Evolutionary conservation across 2,113 vertebrate genomes (phyloP), one percentile per base, ranked within the genome.

Genomic region (Xerus inauris): DNA sequence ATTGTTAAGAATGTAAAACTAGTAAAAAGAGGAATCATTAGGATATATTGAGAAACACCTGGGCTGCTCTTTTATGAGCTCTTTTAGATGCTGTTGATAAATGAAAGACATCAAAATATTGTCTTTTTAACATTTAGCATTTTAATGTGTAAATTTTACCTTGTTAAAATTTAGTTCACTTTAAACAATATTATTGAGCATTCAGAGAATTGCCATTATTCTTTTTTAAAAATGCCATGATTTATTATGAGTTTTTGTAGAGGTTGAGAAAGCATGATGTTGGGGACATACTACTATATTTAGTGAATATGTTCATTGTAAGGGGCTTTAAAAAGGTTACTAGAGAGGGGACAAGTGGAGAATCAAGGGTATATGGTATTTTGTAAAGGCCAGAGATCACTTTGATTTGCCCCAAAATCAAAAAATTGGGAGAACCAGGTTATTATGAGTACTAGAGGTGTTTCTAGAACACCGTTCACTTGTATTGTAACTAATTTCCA

Each of bases 191-290:
- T 73, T 77, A 38, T 51, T 93, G 35, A 91, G 54, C 64, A 40
- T 11, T 8, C 0, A 75, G 93, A 87, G 71, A 88, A 96, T 10
- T 79, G 35, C 45, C 32, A 62, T 95, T 94, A 88, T 91, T 65
- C 54, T 94, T 95, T 24, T 73, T 84, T n/a, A 28, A 65, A 79
- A 30, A 5, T 17, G 10, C 54, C 64, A 57, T 8, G 49, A 42
- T 87, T 54, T 84, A 65, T 67, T 65, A 28, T 20, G 35, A 79
- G 13, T 30, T 45, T 90, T 87, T 83, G 10, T 42, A 65, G 84
- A 22, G 38, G 28, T 57, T 42, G 3, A 49, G 57, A 30, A 54
- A 91, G n/a, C 65, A 28, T 42, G 54, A 24, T 64, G 3, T 85
- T 26, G 13, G 49, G 20, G 4, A 17, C 19, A 13, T 30, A 35